phyloP scores from a whole-genome alignment of 2,113 vertebrate genomes.

The Corythoichthys haematopterus region DNA sequence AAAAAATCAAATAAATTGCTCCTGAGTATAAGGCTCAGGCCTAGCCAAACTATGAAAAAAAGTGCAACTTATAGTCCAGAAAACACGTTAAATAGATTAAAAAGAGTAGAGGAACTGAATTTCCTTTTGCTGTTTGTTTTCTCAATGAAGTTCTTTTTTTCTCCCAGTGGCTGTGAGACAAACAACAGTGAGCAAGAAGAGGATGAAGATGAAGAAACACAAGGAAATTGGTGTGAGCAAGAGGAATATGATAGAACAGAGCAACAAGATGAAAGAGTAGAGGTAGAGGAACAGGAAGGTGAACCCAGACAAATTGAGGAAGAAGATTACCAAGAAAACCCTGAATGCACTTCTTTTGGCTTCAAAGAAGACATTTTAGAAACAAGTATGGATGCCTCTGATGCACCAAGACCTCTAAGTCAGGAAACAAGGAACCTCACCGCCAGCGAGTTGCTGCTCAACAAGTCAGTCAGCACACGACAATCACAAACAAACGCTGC shows the following conservation, averaged over 20 bases:
- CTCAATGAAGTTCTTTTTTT: background rate
- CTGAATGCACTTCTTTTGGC: slow-evolving; percentile 29
- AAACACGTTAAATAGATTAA: too few species aligned
- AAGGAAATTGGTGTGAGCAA: background rate
- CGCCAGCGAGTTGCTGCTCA: slow-evolving; percentile 69
- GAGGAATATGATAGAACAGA: slow-evolving; percentile 8
- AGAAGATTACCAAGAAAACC: slow-evolving; percentile 7
- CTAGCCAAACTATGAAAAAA: too few species aligned
- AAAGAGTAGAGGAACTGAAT: too few species aligned
- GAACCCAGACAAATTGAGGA: slow-evolving; percentile 10
- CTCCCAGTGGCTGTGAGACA: slow-evolving; percentile 33
- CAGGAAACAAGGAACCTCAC: slow-evolving; percentile 60
- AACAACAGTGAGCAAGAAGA: background rate
- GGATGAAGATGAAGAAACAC: background rate
- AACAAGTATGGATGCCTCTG: slow-evolving; percentile 36
- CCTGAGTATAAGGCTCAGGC: too few species aligned
- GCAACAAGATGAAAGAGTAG: background rate
- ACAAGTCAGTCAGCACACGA: slow-evolving; percentile 64
- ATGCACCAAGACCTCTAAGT: slow-evolving; percentile 45
- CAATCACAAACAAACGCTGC: background rate
- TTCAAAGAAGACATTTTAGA: slow-evolving; percentile 35
- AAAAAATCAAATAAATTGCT: too few species aligned
- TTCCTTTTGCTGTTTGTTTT: background rate
- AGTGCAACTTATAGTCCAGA: too few species aligned
- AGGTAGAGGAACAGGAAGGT: slow-evolving; percentile 15